phyloP scores from a whole-genome alignment of 2,113 vertebrate species.

The Callipepla californica region DNA sequence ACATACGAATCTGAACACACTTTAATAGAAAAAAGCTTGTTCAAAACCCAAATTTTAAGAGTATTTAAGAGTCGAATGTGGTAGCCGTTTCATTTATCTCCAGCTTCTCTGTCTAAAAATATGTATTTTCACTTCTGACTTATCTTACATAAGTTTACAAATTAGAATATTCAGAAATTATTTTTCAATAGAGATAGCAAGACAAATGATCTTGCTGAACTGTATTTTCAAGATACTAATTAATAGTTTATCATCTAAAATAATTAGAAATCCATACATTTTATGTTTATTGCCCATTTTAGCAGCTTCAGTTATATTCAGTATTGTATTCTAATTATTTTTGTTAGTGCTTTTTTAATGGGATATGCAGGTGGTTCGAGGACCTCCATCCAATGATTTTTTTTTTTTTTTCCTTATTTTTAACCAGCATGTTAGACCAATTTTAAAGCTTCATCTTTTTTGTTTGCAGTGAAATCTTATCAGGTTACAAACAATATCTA shows the following conservation, averaged over 20 bases:
- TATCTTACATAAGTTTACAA: neutral
- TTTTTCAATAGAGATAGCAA: neutral
- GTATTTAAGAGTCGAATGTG: neutral
- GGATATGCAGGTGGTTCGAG: neutral
- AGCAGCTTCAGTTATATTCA: neutral
- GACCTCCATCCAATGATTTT: neutral
- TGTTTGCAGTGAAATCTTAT: neutral
- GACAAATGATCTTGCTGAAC: neutral
- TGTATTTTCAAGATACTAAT: neutral
- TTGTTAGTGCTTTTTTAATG: neutral
- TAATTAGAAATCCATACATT: neutral
- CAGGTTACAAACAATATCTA: neutral
- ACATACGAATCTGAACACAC: neutral
- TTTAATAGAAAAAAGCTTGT: neutral
- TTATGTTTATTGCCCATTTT: neutral
- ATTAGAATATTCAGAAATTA: neutral
- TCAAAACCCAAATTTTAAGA: neutral
- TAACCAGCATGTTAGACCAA: neutral
- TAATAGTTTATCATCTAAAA: neutral
- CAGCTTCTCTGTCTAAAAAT: neutral
- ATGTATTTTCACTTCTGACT: neutral
- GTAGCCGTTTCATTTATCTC: neutral
- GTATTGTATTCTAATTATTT: neutral
- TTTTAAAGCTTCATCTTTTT: neutral
- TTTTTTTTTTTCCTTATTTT: neutral